Conservation (phyloP, 2,797 vertebrate genomes). For the Lagodon rhomboides region DNA sequence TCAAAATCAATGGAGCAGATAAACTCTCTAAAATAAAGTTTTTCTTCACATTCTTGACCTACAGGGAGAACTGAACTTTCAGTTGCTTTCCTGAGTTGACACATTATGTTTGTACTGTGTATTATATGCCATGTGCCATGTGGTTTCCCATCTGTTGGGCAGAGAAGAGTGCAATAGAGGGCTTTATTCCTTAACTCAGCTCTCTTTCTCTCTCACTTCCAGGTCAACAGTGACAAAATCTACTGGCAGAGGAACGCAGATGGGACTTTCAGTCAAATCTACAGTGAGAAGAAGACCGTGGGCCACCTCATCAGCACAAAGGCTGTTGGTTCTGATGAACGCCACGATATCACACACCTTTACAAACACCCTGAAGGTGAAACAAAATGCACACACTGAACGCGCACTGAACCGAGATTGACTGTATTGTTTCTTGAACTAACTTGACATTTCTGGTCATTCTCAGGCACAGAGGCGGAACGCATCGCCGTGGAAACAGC, state of each 20-base stretch:
- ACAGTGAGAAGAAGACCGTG: conserved; percentile 89
- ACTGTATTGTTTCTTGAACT: neutral
- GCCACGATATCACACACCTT: conserved; percentile 87
- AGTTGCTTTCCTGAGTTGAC: neutral
- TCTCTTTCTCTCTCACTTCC: neutral
- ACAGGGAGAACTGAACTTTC: neutral
- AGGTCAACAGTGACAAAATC: conserved; percentile 97
- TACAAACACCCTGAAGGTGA: conserved; percentile 94
- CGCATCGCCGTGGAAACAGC: conserved; percentile 92
- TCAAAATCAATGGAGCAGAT: neutral
- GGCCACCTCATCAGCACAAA: conserved; percentile 92
- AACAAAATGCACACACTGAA: neutral
- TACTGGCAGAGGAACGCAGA: conserved; percentile 90
- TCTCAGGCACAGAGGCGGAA: conserved; percentile 88
- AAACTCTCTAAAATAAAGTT: neutral
- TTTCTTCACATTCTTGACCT: conserved; percentile 7
- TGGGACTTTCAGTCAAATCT: conserved; percentile 88
- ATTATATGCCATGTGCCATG: conserved; percentile 18
- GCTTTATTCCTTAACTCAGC: neutral
- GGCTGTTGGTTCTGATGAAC: conserved; percentile 87
- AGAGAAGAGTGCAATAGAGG: neutral
- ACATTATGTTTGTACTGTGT: neutral
- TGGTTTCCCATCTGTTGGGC: conserved; percentile 32
- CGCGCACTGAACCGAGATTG: too few relatives aligned
- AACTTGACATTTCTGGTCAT: neutral